Evolutionary conservation across 2,113 vertebrate genomes (phyloP), one percentile per base, ranked within the genome.

Genomic region (Colinus virginianus): DNA sequence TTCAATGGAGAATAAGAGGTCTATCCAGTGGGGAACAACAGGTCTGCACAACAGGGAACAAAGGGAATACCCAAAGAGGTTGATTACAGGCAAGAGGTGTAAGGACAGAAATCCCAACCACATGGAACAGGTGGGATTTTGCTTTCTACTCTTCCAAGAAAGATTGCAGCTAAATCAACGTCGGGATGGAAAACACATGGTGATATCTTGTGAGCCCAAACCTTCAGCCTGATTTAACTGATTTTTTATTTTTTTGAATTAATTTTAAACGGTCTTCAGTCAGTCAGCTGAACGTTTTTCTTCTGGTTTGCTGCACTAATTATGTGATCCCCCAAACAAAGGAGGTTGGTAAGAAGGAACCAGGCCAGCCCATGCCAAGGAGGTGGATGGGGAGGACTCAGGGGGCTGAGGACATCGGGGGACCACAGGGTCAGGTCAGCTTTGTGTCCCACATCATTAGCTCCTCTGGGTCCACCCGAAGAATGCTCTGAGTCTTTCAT

Each of bases 391-490:
- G 32, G 42, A 79, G 7, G 38, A 59, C 58, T 4, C 10, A 3
- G 14, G 26, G 38, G n/a, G 12, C 30, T 64, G 11, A 21, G 38
- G 15, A 58, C 18, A 62, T 5, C 26, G 6, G 4, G n/a, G 14
- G 16, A 48, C 15, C 16, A 26, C n/a, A 48, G 68, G 59, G 61
- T 12, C 61, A 63, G 61, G 7, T 38, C 0, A 48, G 93, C 71
- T 95, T 95, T 93, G 53, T 94, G 66, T 96, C 94, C 82, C 75
- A 89, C 55, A 25, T 95, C 96, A 97, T 97, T 88, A 96, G 77
- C 74, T 66, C 76, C 62, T 45, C 36, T 34, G 7, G 51, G 40
- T 75, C 56, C 5, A 0, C 61, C 93, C 76, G 89, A 94, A 95
- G 63, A 2, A 6, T 16, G 1, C 23, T 59, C 58, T 0, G 2